Conservation (phyloP, 2,888 invertebrate species). For the Drosophila niveifrons region DNA sequence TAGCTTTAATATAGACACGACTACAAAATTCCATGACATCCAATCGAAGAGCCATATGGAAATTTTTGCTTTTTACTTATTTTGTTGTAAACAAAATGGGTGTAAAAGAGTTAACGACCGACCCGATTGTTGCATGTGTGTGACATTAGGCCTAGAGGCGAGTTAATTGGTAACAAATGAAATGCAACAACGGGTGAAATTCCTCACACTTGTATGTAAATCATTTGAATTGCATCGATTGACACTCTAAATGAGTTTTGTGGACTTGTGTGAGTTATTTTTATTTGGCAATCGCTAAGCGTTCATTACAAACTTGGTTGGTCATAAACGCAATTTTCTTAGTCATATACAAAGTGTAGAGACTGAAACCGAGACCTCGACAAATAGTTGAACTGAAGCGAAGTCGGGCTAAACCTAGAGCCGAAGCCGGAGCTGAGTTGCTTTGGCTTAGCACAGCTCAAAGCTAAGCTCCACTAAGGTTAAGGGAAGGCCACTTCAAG, state of each 20-base stretch:
- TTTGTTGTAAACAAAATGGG: conserved; percentile 34
- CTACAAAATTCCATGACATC: conserved; percentile 48
- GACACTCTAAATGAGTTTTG: conserved; percentile 4
- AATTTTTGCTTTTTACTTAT: conserved; percentile 21
- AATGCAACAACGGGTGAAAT: conserved; percentile 44
- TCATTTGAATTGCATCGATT: conserved; percentile 22
- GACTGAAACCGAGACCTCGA: conserved; percentile 39
- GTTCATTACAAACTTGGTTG: conserved; percentile 21
- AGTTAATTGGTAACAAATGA: conserved; percentile 51
- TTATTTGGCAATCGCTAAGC: conserved; percentile 17
- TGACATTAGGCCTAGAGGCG: conserved; percentile 48
- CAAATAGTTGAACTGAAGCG: conserved; percentile 24
- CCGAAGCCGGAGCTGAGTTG: conserved; percentile 29
- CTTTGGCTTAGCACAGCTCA: conserved; percentile 33
- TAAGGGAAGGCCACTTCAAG: conserved; percentile 60
- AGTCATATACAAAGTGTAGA: conserved; percentile 21
- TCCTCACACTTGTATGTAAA: conserved; percentile 24
- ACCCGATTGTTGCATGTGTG: conserved; percentile 38
- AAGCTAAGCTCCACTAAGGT: conserved; percentile 50
- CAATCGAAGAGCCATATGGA: conserved; percentile 31
- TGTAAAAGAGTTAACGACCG: conserved; percentile 57
- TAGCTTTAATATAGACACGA: conserved; percentile 60
- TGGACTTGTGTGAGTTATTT: neutral
- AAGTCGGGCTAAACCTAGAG: conserved; percentile 10
- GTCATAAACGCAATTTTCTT: conserved; percentile 23